Percentiles rank a stretch among this genome's conserved stretches.
Evolutionary conservation across 2,797 vertebrate genomes (phyloP).

Genomic region (Acanthis flammea): DNA sequence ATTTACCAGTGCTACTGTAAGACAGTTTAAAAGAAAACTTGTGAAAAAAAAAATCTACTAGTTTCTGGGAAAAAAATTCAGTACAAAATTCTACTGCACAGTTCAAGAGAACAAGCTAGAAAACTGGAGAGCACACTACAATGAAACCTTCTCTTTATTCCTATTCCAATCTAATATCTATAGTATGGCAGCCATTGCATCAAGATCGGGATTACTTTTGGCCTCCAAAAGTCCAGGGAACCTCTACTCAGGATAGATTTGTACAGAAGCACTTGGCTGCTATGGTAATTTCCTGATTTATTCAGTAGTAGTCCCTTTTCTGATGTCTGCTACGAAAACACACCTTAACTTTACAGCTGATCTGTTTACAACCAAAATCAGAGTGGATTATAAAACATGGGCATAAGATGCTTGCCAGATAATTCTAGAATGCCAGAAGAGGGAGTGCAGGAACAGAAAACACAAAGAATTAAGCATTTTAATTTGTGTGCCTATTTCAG

Average conservation of each 20-base stretch:
- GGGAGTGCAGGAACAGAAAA: slow-evolving; percentile 36
- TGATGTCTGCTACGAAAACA: background rate
- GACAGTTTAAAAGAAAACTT: background rate
- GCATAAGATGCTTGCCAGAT: background rate
- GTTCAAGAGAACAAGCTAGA: background rate
- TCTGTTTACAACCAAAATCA: background rate
- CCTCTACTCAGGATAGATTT: accelerated
- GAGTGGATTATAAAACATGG: background rate
- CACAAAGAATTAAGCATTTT: background rate
- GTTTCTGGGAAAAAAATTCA: background rate
- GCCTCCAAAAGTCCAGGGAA: background rate
- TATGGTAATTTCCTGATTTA: background rate
- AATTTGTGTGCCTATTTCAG: background rate
- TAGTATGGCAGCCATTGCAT: background rate
- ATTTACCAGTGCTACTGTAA: background rate
- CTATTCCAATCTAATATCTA: background rate
- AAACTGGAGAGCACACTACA: background rate
- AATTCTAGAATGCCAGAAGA: slow-evolving; percentile 54
- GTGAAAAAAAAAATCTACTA: background rate
- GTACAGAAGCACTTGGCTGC: background rate
- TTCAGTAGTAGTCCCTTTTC: background rate
- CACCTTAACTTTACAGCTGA: accelerated
- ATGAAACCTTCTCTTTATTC: background rate
- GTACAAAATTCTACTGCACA: background rate
- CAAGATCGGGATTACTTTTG: background rate